Conservation (phyloP, 2,888 invertebrate genomes). For the Thelaira solivaga region DNA sequence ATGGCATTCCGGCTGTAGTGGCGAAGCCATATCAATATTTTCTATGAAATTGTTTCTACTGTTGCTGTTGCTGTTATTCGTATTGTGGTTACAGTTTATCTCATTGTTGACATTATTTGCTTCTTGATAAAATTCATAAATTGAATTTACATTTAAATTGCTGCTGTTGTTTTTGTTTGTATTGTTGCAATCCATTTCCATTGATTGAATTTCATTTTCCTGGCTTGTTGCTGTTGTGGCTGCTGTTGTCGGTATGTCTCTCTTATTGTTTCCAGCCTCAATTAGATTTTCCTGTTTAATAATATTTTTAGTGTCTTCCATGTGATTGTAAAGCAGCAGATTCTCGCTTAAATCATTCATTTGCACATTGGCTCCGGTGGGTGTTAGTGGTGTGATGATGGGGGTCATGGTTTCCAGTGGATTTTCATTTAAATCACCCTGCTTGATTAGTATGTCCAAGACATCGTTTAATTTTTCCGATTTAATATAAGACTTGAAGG, state of each 20-base stretch:
- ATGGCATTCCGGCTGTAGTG: conserved; percentile 71
- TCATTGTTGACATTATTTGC: background rate
- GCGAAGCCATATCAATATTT: conserved; percentile 75
- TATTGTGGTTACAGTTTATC: no score
- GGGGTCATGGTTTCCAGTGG: conserved; percentile 78
- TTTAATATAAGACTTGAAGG: conserved; percentile 69
- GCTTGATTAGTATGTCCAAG: conserved; percentile 93
- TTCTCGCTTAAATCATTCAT: conserved; percentile 67
- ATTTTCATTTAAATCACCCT: conserved; percentile 93
- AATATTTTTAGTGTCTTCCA: conserved; percentile 45
- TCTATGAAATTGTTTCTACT: conserved; percentile 70
- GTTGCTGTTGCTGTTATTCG: conserved; percentile 66
- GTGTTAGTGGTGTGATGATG: conserved; percentile 76
- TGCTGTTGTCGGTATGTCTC: background rate
- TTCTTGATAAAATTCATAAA: conserved; percentile 46
- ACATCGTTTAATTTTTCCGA: conserved; percentile 82
- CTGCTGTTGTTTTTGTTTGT: conserved; percentile 11
- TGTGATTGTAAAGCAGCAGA: conserved; percentile 66
- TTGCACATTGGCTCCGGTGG: conserved; percentile 67
- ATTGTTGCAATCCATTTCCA: conserved; percentile 42
- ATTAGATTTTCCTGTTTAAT: conserved; percentile 47
- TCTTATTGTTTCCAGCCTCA: conserved; percentile 6
- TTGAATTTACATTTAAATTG: conserved; percentile 25
- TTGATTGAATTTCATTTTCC: conserved; percentile 22
- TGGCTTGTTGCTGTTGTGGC: no score